Evolutionary conservation across 2,113 vertebrate species (phyloP).

Genomic region (Calyptomena viridis): DNA sequence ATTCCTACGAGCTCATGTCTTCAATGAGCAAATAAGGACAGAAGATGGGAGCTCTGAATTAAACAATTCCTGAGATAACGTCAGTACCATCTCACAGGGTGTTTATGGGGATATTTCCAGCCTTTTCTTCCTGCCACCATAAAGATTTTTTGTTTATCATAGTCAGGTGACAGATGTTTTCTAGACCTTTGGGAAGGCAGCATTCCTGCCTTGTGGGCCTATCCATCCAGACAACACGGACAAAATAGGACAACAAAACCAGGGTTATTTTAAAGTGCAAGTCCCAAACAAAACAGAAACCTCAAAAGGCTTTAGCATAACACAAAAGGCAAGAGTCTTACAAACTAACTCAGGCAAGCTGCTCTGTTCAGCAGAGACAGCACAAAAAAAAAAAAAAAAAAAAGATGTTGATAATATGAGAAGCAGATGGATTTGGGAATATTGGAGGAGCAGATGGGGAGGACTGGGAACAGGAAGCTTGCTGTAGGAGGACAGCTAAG

Average conservation of each 20-base stretch:
- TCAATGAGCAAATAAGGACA: not conserved
- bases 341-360: not conserved
- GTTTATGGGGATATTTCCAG: not conserved
- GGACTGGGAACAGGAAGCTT: not conserved
- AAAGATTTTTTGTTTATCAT: not conserved
- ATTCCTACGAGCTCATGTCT: not conserved
- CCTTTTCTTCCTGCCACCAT: not conserved
- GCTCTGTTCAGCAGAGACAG: not conserved
- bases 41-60: not conserved
- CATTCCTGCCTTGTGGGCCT: not conserved
- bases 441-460: not conserved
- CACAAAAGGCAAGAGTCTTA: not conserved
- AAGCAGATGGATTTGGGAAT: slow-evolving; percentile 26
- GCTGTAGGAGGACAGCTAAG: slow-evolving; percentile 3
- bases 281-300: not conserved
- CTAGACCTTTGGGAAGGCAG: not conserved
- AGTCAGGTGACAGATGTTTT: not conserved
- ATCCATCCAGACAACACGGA: not conserved
- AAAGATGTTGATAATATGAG: not conserved
- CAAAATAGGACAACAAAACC: not conserved
- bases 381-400: not conserved
- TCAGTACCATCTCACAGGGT: not conserved
- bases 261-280: not conserved
- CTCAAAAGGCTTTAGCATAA: not conserved
- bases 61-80: not conserved